Evolutionary conservation across 2,113 vertebrate genomes (phyloP), one percentile per base, ranked within the genome.

Genomic region (Ctenodactylus gundi): DNA sequence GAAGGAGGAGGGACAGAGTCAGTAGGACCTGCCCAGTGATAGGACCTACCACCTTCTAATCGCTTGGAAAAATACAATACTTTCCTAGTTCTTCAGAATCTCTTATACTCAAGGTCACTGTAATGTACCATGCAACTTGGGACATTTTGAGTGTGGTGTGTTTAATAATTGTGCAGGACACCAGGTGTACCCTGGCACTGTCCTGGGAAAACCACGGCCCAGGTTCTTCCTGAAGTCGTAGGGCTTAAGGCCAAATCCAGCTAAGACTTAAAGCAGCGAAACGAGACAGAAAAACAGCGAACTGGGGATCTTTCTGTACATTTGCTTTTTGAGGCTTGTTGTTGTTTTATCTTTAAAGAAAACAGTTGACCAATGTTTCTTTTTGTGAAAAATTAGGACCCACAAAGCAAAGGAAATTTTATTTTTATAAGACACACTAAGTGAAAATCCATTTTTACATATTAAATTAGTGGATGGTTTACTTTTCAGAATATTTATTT

Each of bases 341-440:
- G 53, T 55, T 94, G 53, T 86, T 87, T 91, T 34, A 68, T 72
- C 41, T 88, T 92, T 80, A 68, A 73, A 62, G 68, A 87, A 84
- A 80, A 39, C 14, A n/a, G 2, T 58, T 49, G 58, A 64, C 65
- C n/a, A 49, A 58, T 62, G 84, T 76, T 55, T 75, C 18, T 23
- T 73, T 7, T 81, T 53, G n/a, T 39, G 17, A 62, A 23, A 39
- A 80, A 78, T 51, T 78, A 39, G 41, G 91, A 34, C 2, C 23
- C 51, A 62, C 58, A 76, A 68, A 93, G 41, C 58, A 46, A 81
- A 85, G 27, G 53, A 44, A 72, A 86, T 17, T 60, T 23, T 14
- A 44, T 20, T 85, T 75, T 88, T 17, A 34, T 51, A 93, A 93
- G 72, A 46, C 27, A 44, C 6, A 49, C 10, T 27, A 41, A 67